Percentiles rank a stretch among this genome's conserved stretches.
phyloP scores from a whole-genome alignment of 2,113 vertebrate genomes.

The Ameiurus melas region DNA sequence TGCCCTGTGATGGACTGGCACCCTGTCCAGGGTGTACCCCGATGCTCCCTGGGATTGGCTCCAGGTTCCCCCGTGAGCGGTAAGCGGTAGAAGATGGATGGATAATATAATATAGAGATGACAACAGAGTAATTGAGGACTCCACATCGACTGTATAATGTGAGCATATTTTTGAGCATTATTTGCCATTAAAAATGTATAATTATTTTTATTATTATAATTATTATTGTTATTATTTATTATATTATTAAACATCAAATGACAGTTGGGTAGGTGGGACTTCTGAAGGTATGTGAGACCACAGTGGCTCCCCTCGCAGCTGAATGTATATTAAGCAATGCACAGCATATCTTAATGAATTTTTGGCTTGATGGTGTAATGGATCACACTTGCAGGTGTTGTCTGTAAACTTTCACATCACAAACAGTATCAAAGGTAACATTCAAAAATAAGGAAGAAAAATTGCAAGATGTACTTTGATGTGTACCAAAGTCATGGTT shows the following conservation, averaged over 20 bases:
- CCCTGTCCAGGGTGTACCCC: too few species aligned
- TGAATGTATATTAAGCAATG: not conserved
- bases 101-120: too few species aligned
- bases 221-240: not conserved
- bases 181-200: not conserved
- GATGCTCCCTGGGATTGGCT: too few species aligned
- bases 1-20: too few species aligned
- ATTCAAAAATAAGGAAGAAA: not conserved
- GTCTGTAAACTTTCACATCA: not conserved
- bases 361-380: not conserved
- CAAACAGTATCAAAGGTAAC: not conserved
- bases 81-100: too few species aligned
- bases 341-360: not conserved
- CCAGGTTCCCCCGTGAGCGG: too few species aligned
- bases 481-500: not conserved
- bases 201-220: not conserved
- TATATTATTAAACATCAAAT: not conserved
- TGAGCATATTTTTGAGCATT: not conserved
- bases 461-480: not conserved
- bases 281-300: not conserved
- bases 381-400: not conserved
- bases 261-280: not conserved
- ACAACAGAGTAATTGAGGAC: too few species aligned
- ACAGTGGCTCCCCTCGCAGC: not conserved
- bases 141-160: not conserved